Evolutionary conservation across 2,797 vertebrate genomes (phyloP), one percentile per base, ranked within the genome.

Genomic region (Trematocara caparti): DNA sequence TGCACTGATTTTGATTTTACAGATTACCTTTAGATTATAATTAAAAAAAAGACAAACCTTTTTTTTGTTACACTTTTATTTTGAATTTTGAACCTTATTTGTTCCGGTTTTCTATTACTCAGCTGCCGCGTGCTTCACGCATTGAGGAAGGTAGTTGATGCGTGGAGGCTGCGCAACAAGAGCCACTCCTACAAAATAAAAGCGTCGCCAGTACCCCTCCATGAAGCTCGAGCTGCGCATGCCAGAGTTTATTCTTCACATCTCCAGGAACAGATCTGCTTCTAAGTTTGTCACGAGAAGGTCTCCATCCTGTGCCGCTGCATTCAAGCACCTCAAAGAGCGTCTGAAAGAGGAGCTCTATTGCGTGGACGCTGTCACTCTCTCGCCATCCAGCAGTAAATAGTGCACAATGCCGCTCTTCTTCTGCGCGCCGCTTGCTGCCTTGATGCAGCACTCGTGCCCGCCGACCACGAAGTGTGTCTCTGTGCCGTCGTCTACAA

Each of bases 401-500:
- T 89, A 93, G 75, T 98, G 97, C 72, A 97, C 93, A 86, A 99
- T 97, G 84, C 97, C 96, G 34, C 95, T 96, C 89, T 92, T 97
- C 79, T 96, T 96, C 92, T 94, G 97, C 32, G 97, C 97, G 30
- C 97, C 97, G 59, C 97, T 97, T n/a, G 96, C 94, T 2, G 97
- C 97, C 86, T 97, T 97, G 93, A 99, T 98, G 93, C 93, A 97
- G 88, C 97, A 98, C 50, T 95, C 94, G 57, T 97, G 97, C 17
- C 93, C 90, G 32, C 94, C 96, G 55, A 98, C 57, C 8, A 49
- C 92, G 94, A 99, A 99, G 90, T 96, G 96, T 1, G 98, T 99
- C 94, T 99, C 97, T n/a, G 97, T 98, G 59, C 98, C 97, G 4
- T 99, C 97, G 4, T 99, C 98, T 40, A 97, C 97, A 91, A 99